Conservation (phyloP, 2,888 invertebrate species). For the Eretmocerus hayati region DNA sequence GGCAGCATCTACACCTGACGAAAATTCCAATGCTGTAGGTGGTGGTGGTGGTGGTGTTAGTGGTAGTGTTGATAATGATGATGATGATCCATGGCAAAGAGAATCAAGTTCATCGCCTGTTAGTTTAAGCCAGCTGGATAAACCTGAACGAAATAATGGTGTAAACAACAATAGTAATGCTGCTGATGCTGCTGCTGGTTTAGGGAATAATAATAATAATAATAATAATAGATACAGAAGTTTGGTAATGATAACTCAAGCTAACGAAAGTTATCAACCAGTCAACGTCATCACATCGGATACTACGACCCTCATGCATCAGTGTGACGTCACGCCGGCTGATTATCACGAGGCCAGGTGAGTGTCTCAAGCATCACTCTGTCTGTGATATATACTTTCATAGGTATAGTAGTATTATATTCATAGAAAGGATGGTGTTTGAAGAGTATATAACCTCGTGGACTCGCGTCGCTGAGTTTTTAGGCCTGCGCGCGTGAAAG, state of each 20-base stretch:
- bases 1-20: slow-evolving; percentile 23
- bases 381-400: too few species aligned
- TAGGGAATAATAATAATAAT: slow-evolving; percentile 6
- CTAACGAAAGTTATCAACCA: slow-evolving; percentile 51
- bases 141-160: slow-evolving; percentile 3
- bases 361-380: too few species aligned
- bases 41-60: slow-evolving; percentile 34
- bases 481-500: too few species aligned
- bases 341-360: neutral
- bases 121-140: slow-evolving; percentile 39
- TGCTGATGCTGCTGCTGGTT: too few species aligned
- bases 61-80: slow-evolving; percentile 36
- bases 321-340: neutral
- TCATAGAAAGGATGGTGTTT: too few species aligned
- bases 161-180: neutral
- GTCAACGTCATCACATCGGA: slow-evolving; percentile 72
- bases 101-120: slow-evolving; percentile 32
- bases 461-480: too few species aligned
- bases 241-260: slow-evolving; percentile 83
- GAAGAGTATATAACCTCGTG: too few species aligned
- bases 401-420: too few species aligned
- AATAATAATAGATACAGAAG: slow-evolving; percentile 64
- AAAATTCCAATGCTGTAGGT: slow-evolving; percentile 25
- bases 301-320: slow-evolving; percentile 63
- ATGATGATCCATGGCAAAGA: slow-evolving; percentile 41